Evolutionary conservation across 2,797 vertebrate genomes (phyloP), one percentile per base, ranked within the genome.

Genomic region (Falco novaeseelandiae): DNA sequence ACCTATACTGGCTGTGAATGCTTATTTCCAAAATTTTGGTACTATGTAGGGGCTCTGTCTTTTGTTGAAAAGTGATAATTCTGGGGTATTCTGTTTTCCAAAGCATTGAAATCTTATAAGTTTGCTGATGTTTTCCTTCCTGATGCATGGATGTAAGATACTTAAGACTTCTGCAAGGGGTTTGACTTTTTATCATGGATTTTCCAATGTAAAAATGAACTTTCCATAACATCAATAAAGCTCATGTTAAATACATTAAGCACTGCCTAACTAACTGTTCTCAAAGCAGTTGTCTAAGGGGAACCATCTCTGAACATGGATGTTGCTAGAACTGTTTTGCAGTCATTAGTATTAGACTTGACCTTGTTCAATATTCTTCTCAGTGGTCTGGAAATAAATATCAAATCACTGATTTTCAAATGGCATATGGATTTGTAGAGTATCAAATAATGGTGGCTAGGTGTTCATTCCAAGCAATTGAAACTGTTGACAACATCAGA

Each of bases 331-430:
- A 78, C 3, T 32, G 25, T 76, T 82, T 72, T 82, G 19, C 32
- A 69, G 22, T 63, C 21, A 29, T 73, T 70, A 55, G 15, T 66
- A 46, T 66, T 59, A 89, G 51, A 82, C 46, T 3, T 83, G 55
- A 30, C 34, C 20, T 73, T 89, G 48, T 67, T 73, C 79, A 87
- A 10, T 63, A 83, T 46, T 91, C 27, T 30, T 52, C 52, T 86
- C 61, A 49, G 44, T 81, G 54, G 16, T 90, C 69, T 81, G 76
- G 79, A 96, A 95, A 91, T 67, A 93, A 96, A 63, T 78, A 81
- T 42, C 8, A 78, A 91, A 94, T 77, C 34, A 30, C 10, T 51
- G 14, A 6, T 62, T 83, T 87, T 83, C 30, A 85, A 91, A 89
- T 42, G 30, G 13, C 8, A 5, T 66, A 83, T 71, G 49, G 76